Evolutionary conservation across 2,797 vertebrate genomes (phyloP).

Genomic region (Acipenser transmontanus): DNA sequence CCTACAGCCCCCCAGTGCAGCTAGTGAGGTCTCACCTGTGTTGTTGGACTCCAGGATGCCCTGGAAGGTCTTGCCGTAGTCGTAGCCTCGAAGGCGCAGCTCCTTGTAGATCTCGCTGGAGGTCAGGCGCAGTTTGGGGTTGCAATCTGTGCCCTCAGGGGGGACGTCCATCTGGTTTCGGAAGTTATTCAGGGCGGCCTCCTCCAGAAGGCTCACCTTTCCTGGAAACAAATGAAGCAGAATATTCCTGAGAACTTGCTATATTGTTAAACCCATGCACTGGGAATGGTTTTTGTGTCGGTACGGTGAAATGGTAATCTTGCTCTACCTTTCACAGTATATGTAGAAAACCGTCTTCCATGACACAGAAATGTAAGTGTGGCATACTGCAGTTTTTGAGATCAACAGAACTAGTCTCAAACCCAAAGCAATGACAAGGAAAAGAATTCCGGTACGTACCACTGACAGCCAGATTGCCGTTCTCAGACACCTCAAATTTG

Average conservation of each 20-base stretch:
- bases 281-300: no score
- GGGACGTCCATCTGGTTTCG: conserved; percentile 32
- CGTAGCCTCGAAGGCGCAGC: conserved; percentile 82
- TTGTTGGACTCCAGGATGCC: conserved; percentile 76
- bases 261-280: no score
- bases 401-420: no score
- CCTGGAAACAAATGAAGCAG: conserved; percentile 49
- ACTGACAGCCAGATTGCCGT: conserved; percentile 78
- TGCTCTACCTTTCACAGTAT: no score
- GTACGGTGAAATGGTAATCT: no score
- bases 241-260: no score
- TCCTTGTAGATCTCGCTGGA: conserved; percentile 81
- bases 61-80: conserved; percentile 84
- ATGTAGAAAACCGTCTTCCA: no score
- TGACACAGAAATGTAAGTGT: no score
- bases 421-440: no score
- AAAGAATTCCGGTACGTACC: conserved; percentile 59
- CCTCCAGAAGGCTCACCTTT: conserved; percentile 73
- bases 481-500: conserved; percentile 86
- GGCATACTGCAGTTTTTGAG: no score
- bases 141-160: not conserved
- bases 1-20: no score
- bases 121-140: conserved; percentile 47
- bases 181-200: conserved; percentile 57
- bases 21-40: conserved; percentile 55